phyloP scores from a whole-genome alignment of 2,113 vertebrate species.

The Psilopogon haemacephalus region DNA sequence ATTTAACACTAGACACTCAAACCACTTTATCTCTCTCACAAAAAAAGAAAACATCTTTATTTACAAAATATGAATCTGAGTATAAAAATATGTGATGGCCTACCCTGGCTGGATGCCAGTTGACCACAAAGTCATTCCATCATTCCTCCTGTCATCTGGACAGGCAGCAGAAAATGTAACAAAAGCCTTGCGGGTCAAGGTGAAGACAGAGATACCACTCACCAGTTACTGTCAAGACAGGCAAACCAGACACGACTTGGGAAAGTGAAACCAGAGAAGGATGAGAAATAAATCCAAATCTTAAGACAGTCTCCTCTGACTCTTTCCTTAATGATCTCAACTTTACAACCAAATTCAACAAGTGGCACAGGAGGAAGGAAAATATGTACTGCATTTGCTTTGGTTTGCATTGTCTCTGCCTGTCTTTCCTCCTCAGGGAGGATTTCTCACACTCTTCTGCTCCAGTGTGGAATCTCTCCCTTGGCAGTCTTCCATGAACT shows the following conservation, averaged over 20 bases:
- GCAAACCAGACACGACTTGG: accelerated
- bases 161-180: no score
- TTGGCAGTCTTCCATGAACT: no score
- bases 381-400: background rate
- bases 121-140: no score
- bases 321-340: no score
- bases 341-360: background rate
- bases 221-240: background rate
- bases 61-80: background rate
- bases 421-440: background rate
- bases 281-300: no score
- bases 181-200: background rate
- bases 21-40: background rate
- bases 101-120: no score
- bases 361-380: accelerated
- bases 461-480: accelerated
- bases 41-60: background rate
- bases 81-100: background rate
- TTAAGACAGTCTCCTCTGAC: no score
- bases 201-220: background rate
- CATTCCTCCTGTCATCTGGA: no score
- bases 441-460: no score
- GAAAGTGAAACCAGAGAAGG: no score
- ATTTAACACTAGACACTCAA: background rate
- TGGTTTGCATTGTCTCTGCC: background rate